Base-by-base conservation (phyloP, 2,797 vertebrate species). In the Cryptoprocta ferox region DNA sequence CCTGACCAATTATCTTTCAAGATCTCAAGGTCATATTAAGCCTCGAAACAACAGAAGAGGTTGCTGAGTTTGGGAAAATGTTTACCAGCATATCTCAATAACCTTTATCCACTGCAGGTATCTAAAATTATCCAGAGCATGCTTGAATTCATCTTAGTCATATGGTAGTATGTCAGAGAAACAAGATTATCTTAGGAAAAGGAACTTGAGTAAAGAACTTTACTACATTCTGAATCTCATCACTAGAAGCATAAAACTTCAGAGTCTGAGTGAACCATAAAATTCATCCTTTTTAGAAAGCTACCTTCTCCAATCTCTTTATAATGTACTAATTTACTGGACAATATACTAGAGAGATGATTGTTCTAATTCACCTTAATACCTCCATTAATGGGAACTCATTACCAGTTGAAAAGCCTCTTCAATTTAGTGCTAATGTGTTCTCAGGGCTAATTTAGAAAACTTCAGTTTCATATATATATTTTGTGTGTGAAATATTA, bases 301-400 rank as follows among this genome's bases (percentile, higher is more conserved):
- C 75, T 39, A 79, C 24, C 32, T 80, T 95, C 35, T 92, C 32
- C 24, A 92, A 48, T 96, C 28, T 88, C 39, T 79, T 95, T 84
- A 81, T 85, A 79, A 92, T 96, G 91, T n/a, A 82, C 89, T 92
- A 95, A 95, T 97, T 97, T 97, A 91, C 76, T 96, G 94, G 81
- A 91, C 82, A 88, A 95, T 97, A 95, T 94, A 93, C 75, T 61
- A 53, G 71, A 71, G 66, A 89, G 59, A 95, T 53, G 37, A 97
- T 93, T 90, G 50, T 53, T 92, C 81, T 95, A 97, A 97, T 94
- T 97, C 81, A 94, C 84, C 81, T 95, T 95, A 95, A 87, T 96
- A 95, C 14, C 19, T 87, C 76, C 19, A 76, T 45, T 97, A 97
- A 97, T 97, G 91, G 76, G 65, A 96, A 87, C 32, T 96, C 88